phyloP scores from a whole-genome alignment of 2,888 invertebrate species.

The Nephrotoma flavescens region DNA sequence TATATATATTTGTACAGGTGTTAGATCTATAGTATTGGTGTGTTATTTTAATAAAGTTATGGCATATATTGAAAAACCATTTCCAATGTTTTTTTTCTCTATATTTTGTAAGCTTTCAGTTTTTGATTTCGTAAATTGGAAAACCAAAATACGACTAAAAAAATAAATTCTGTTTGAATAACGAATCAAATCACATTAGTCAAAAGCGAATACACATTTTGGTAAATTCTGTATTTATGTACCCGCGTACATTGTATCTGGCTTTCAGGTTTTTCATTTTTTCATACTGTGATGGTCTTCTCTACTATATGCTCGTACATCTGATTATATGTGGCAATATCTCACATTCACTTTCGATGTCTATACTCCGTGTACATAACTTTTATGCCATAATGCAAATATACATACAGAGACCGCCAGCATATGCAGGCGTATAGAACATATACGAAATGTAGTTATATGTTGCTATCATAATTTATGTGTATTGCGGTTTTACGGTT shows the following conservation, averaged over 20 bases:
- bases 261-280: neutral
- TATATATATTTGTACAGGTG: neutral
- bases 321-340: neutral
- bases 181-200: neutral
- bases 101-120: neutral
- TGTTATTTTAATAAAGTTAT: neutral
- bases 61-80: neutral
- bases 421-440: neutral
- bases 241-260: neutral
- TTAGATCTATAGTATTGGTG: neutral
- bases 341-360: neutral
- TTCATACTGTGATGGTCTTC: neutral
- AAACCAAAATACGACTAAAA: neutral
- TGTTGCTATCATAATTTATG: neutral
- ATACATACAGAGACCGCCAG: neutral
- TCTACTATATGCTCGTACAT: neutral
- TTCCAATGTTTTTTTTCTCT: neutral
- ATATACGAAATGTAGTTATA: neutral
- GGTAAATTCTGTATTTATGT: neutral
- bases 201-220: neutral
- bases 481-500: neutral
- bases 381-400: neutral
- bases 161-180: neutral
- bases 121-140: neutral
- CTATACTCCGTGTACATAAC: neutral